A percentile compares a stretch with the other conserved stretches of the same genome.
phyloP scores from a whole-genome alignment of 2,888 invertebrate species.

The Ypsolopha scabrella region DNA sequence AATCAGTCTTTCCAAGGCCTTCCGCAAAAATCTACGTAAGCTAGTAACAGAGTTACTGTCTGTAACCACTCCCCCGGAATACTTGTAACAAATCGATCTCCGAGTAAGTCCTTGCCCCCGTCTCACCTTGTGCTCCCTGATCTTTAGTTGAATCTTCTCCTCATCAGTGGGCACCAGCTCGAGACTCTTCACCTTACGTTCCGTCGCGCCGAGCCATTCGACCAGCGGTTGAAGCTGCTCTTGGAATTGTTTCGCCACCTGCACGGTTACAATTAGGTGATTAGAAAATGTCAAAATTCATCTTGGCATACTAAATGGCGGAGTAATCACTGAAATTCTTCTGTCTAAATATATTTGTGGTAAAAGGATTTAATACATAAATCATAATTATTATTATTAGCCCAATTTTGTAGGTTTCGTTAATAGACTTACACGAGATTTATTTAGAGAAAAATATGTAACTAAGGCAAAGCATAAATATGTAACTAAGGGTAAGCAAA shows the following conservation, averaged over 20 bases:
- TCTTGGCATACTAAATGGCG: neutral
- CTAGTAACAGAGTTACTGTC: too few species aligned
- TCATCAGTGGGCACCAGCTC: slow-evolving; percentile 94
- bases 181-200: slow-evolving; percentile 89
- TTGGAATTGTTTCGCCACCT: slow-evolving; percentile 91
- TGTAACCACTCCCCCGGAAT: too few species aligned
- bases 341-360: neutral
- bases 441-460: too few species aligned
- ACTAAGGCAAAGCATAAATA: too few species aligned
- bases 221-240: slow-evolving; percentile 88
- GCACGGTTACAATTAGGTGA: slow-evolving; percentile 9
- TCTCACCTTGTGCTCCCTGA: slow-evolving; percentile 84
- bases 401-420: neutral
- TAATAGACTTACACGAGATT: too few species aligned
- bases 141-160: slow-evolving; percentile 91
- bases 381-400: neutral
- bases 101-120: too few species aligned
- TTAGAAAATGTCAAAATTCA: neutral
- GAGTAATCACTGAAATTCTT: neutral
- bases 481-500: too few species aligned
- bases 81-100: too few species aligned
- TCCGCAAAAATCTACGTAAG: too few species aligned
- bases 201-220: slow-evolving; percentile 90
- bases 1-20: too few species aligned
- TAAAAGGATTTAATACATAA: neutral